phyloP scores from a whole-genome alignment of 2,797 vertebrate genomes.

The Mus spretus region DNA sequence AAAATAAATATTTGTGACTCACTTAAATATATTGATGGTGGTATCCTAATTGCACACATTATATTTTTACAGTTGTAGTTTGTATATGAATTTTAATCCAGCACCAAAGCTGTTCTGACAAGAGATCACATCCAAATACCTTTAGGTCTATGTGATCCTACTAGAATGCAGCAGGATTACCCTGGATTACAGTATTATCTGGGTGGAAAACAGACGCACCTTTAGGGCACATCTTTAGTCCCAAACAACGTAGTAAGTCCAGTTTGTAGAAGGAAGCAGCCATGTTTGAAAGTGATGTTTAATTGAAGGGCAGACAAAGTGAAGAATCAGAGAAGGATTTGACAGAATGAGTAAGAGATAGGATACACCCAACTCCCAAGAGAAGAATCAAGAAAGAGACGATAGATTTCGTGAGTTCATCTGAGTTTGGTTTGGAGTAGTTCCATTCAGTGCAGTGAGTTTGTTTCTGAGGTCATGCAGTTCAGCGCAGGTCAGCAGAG shows the following conservation, averaged over 20 bases:
- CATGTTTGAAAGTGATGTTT: neutral
- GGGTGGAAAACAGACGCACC: neutral
- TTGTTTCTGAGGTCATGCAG: neutral
- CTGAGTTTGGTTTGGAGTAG: neutral
- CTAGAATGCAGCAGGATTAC: neutral
- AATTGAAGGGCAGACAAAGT: neutral
- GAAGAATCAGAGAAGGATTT: neutral
- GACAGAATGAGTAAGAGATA: neutral
- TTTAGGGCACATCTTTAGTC: neutral
- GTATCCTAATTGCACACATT: neutral
- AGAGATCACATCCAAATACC: neutral
- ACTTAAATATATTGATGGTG: neutral
- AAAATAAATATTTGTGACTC: neutral
- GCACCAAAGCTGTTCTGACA: neutral
- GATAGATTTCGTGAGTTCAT: neutral
- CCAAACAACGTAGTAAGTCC: neutral
- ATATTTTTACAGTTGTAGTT: neutral
- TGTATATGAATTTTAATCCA: neutral
- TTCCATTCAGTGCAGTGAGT: neutral
- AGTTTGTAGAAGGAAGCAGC: neutral
- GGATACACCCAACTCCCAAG: neutral
- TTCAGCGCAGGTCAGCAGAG: neutral
- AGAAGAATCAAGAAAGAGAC: neutral
- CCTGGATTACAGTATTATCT: neutral
- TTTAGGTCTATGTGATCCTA: neutral